Evolutionary conservation across 2,888 invertebrate genomes (phyloP), one percentile per base, ranked within the genome.

Genomic region (Phyto melanocephala): DNA sequence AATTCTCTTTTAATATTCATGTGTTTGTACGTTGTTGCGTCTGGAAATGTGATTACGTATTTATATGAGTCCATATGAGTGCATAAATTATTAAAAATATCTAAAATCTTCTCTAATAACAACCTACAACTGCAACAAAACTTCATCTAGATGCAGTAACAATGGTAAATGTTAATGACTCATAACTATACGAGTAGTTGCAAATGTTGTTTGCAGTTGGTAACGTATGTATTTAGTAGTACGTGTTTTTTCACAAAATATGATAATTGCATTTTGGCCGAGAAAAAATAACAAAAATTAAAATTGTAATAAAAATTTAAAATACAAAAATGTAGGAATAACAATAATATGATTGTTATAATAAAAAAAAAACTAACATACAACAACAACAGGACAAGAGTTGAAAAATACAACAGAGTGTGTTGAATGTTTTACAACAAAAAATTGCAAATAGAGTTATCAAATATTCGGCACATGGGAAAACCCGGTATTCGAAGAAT

Each of bases 231-330:
- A 71, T 56, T 63, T 65, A 42, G n/a, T 13, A 37, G 60, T 75
- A 80, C 80, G 63, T 80, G 80, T 75, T 80, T 75, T 63, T 75
- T 45, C 1, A 58, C 47, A 74, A 79, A 63, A 70, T 82, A 75
- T 75, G 78, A 82, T 79, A 75, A 82, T 79, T 78, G 81, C 70
- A 60, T 62, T 72, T 72, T 81, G 63, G 15, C 24, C 13, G 68
- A 56, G 45, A 71, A 40, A 17, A 11, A 17, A 50, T 8, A 47
- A n/a, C 5, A 37, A 20, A 50, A 47, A 17, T n/a, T 8, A 20
- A 35, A 45, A 56, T n/a, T n/a, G 28, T 42, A 63, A 20, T 37
- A 28, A 62, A 52, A 62, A 4, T 33, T 60, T 60, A 67, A 52
- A 68, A 60, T 37, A 42, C 50, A 52, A 68, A 76, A 68, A 68